Evolutionary conservation across 2,797 vertebrate species (phyloP).

Genomic region (Vultur gryphus): DNA sequence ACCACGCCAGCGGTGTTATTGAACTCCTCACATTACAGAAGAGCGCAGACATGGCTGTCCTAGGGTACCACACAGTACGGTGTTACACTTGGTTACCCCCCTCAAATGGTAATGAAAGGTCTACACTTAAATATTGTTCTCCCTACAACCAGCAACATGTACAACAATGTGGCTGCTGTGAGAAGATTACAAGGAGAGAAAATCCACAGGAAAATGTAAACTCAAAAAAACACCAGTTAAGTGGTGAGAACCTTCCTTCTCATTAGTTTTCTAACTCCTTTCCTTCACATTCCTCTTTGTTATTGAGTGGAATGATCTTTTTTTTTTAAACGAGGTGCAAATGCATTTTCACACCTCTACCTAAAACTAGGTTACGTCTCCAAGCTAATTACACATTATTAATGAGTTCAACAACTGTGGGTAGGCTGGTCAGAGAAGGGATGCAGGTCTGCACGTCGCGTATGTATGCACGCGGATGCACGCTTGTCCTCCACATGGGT

Average conservation of each 20-base stretch:
- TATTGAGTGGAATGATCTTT: background rate
- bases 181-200: slow-evolving; percentile 22
- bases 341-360: slow-evolving; percentile 59
- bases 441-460: rapidly evolving
- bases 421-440: background rate
- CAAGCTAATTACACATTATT: slow-evolving; percentile 47
- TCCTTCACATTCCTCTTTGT: slow-evolving; percentile 17
- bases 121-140: background rate
- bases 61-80: background rate
- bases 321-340: slow-evolving; percentile 36
- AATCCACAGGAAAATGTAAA: slow-evolving; percentile 37
- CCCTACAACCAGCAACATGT: background rate
- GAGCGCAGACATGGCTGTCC: background rate
- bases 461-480: rapidly evolving
- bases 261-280: background rate
- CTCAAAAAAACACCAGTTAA: background rate
- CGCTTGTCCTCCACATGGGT: rapidly evolving
- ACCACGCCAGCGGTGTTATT: rapidly evolving
- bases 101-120: background rate
- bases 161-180: slow-evolving; percentile 13
- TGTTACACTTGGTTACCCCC: background rate
- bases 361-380: slow-evolving; percentile 23
- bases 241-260: background rate
- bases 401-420: slow-evolving; percentile 3
- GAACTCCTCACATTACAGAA: rapidly evolving